Conservation (phyloP, 2,113 vertebrate species). For the Phoxinus phoxinus region DNA sequence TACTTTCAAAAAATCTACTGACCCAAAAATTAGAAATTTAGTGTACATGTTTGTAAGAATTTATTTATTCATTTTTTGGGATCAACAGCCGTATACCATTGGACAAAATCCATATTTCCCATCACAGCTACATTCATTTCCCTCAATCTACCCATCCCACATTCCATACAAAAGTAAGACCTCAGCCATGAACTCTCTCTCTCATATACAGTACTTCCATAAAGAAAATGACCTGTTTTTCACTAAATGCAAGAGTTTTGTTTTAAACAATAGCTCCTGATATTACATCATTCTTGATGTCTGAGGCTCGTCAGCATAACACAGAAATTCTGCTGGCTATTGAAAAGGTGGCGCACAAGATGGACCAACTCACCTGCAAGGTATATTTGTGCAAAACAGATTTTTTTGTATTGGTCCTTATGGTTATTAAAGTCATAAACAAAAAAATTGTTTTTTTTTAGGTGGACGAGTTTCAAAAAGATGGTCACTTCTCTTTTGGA, state of each 20-base stretch:
- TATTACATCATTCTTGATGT: slow-evolving; percentile 83
- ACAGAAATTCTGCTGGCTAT: slow-evolving; percentile 83
- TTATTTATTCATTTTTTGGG: background rate
- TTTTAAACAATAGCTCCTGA: slow-evolving; percentile 60
- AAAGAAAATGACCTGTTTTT: background rate
- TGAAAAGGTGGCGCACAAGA: slow-evolving; percentile 82
- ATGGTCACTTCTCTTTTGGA: slow-evolving; percentile 65
- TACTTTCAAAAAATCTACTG: background rate
- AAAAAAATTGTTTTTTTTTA: slow-evolving; percentile 49
- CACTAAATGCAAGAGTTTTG: background rate
- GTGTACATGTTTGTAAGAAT: background rate
- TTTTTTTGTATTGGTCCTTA: background rate
- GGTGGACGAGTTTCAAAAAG: slow-evolving; percentile 84
- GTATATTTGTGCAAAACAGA: slow-evolving; percentile 60
- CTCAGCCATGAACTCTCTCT: background rate
- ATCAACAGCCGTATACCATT: slow-evolving; percentile 68
- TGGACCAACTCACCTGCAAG: slow-evolving; percentile 83
- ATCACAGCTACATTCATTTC: slow-evolving; percentile 19
- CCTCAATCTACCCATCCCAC: slow-evolving; percentile 5
- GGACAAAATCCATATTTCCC: slow-evolving; percentile 47
- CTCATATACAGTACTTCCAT: background rate
- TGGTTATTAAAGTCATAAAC: background rate
- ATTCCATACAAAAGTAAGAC: slow-evolving; percentile 27
- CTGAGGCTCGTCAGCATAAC: slow-evolving; percentile 84
- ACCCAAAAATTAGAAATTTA: background rate